Evolutionary conservation across 2,888 invertebrate species (phyloP).

Genomic region (Aricia artaxerxes): DNA sequence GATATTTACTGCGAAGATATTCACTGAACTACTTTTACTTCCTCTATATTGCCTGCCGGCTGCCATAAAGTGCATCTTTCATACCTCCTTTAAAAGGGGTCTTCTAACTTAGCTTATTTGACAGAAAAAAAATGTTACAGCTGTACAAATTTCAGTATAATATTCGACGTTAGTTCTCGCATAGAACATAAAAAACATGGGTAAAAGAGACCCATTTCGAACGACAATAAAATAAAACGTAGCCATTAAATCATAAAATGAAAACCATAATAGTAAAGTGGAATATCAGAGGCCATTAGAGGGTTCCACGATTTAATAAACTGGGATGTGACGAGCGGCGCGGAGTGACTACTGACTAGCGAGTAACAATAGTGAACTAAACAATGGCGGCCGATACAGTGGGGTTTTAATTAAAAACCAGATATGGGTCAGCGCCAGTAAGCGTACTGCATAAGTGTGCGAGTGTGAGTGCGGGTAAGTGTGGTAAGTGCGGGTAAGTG

Average conservation of each 20-base stretch:
- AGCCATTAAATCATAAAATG: not conserved
- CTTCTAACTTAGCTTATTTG: not conserved
- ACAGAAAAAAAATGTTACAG: not conserved
- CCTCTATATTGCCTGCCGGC: too few species aligned
- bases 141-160: not conserved
- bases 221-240: slow-evolving; percentile 1
- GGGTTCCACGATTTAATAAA: not conserved
- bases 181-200: not conserved
- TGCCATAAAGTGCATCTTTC: too few species aligned
- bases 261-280: not conserved
- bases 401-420: slow-evolving; percentile 4
- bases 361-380: slow-evolving; percentile 8
- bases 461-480: not conserved
- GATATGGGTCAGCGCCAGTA: slow-evolving; percentile 5
- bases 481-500: not conserved
- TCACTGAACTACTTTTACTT: too few species aligned
- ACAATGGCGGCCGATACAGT: slow-evolving; percentile 13
- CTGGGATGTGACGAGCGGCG: not conserved
- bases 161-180: not conserved
- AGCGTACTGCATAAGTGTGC: not conserved
- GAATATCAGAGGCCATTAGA: not conserved
- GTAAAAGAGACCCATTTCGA: not conserved
- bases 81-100: too few species aligned
- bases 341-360: not conserved
- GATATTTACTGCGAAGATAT: too few species aligned